These are phyloP conservation scores for Eulemur albifrons DNA, from an alignment of 2,797 vertebrate species.

Conservation along the genomic window DNA sequence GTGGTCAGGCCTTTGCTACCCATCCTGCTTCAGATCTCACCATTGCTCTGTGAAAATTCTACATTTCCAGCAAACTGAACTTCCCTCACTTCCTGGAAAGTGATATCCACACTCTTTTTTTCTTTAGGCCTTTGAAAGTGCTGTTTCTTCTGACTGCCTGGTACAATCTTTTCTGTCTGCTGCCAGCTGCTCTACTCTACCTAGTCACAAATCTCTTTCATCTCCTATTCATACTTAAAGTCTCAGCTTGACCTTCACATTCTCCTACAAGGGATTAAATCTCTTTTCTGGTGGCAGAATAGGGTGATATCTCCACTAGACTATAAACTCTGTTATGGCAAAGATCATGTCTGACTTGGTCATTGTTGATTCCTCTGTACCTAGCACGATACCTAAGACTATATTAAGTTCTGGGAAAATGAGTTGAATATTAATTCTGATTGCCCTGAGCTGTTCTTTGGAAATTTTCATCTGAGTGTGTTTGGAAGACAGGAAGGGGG, in stretches of 20 bases:
- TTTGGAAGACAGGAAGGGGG: constrained; percentile 21
- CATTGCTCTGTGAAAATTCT: neutral
- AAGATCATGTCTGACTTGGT: constrained; percentile 29
- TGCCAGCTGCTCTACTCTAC: neutral
- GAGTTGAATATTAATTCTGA: constrained; percentile 38
- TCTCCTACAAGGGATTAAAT: constrained; percentile 38
- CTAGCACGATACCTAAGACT: constrained; percentile 15
- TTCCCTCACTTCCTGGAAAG: constrained; percentile 8
- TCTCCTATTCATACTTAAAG: neutral
- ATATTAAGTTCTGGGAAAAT: constrained; percentile 52
- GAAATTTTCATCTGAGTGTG: constrained; percentile 16
- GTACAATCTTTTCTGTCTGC: constrained; percentile 3
- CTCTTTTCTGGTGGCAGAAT: neutral
- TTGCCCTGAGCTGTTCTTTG: neutral
- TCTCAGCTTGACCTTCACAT: constrained; percentile 1
- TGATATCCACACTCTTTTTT: neutral
- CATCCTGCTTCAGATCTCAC: neutral
- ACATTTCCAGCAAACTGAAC: neutral
- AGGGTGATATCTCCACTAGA: neutral
- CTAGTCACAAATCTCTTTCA: constrained; percentile 11
- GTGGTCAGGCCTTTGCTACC: neutral
- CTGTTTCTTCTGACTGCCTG: neutral
- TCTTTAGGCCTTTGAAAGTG: constrained; percentile 19
- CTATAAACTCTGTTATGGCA: constrained; percentile 14
- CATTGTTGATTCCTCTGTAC: neutral